These are phyloP conservation scores for Rhopalosiphum padi DNA, from an alignment of 1,140 invertebrate species.

Conservation along the genomic window DNA sequence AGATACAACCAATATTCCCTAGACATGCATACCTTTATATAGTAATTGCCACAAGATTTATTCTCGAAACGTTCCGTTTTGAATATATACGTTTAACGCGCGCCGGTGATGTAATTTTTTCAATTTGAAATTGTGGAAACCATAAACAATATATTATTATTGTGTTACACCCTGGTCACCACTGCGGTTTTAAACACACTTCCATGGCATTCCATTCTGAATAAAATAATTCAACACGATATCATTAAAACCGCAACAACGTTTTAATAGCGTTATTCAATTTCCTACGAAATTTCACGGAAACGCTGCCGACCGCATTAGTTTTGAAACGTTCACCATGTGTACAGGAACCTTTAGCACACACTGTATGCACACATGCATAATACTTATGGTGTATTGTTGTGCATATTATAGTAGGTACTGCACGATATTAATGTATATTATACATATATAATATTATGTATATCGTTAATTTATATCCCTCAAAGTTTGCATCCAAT, in stretches of 20 bases:
- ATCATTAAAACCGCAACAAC: not conserved
- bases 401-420: too few relatives aligned
- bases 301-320: not conserved
- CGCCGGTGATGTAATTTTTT: constrained; percentile 17
- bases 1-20: constrained; percentile 22
- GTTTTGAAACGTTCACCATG: not conserved
- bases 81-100: not conserved
- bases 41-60: constrained; percentile 46
- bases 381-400: not conserved
- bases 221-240: constrained; percentile 23
- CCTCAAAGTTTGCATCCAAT: not conserved
- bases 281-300: not conserved
- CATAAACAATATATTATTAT: constrained; percentile 25
- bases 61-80: constrained; percentile 18
- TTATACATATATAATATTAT: not conserved
- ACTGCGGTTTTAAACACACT: not conserved
- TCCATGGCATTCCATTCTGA: not conserved
- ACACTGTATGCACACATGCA: not conserved
- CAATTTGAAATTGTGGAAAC: constrained; percentile 34
- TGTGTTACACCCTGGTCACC: not conserved
- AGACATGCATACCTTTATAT: not conserved
- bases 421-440: too few relatives aligned
- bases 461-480: not conserved
- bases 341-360: not conserved
- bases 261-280: constrained; percentile 20